Evolutionary conservation across 1,140 invertebrate genomes (phyloP), one percentile per base, ranked within the genome.

Genomic region (Bombus confusus): DNA sequence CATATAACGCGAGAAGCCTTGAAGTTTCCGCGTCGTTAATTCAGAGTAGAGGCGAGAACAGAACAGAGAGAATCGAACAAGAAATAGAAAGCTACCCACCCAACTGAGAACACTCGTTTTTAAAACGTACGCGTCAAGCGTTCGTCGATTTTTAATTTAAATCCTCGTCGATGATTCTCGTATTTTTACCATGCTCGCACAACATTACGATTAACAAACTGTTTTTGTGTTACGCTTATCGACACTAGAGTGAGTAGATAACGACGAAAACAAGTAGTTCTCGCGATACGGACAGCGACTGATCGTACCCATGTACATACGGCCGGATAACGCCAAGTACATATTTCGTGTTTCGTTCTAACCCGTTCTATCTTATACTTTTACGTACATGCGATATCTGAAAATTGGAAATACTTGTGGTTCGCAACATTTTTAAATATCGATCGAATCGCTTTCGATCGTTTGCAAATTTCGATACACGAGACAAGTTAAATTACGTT

Each of bases 1-100:
- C 41, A 41, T 52, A 66, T 64, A 73, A 72, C 47, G 71, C 57
- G 87, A 84, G 69, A 73, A 88, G 74, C 83, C 87, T 88, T 88
- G 83, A 64, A 82, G 81, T 85, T 83, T 87, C 68, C 57, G 79
- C 80, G 52, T n/a, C 68, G 57, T 57, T 84, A 85, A 75, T 76
- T 86, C 76, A 57, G 52, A 74, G 62, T 47, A 18, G 74, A 73
- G 77, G 73, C 69, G 73, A 88, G 37, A 69, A 39, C 22, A 28
- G 22, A 13, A 37, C 22, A 13, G 34, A 68, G 66, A 68, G 66
- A 68, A 68, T 68, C 66, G 59, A 62, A 68, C 3, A 22, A 80
- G 71, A 79, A 68, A 71, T 77, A 79, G 75, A 84, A 79, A 84
- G 83, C 37, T 68, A 68, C 31, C 15, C n/a, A 66, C 28, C 28